phyloP scores from a whole-genome alignment of 2,113 vertebrate species.

The Paramormyrops kingsleyae region DNA sequence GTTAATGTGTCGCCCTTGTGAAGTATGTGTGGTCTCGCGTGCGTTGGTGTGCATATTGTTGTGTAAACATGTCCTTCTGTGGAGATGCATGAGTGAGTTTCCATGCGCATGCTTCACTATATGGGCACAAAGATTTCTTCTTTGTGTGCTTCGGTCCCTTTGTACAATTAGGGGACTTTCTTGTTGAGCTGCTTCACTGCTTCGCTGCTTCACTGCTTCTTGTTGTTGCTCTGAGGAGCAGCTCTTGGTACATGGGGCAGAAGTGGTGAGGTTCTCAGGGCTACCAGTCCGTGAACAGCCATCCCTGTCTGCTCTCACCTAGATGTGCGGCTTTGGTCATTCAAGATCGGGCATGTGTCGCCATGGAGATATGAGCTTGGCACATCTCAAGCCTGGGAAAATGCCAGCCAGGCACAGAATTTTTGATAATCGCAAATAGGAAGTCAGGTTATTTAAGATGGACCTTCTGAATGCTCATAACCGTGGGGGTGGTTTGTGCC shows the following conservation, averaged over 20 bases:
- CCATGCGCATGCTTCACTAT: background rate
- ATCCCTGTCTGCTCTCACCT: background rate
- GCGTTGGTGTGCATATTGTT: background rate
- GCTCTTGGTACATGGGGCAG: background rate
- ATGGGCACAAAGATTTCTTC: background rate
- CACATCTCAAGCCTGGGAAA: background rate
- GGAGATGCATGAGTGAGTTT: background rate
- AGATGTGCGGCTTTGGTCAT: background rate
- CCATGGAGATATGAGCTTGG: background rate
- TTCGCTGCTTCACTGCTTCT: background rate
- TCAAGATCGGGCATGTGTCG: background rate
- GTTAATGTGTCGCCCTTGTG: background rate
- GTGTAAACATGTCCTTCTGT: background rate
- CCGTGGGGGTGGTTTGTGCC: background rate
- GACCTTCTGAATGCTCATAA: background rate
- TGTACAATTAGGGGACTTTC: background rate
- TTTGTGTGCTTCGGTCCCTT: background rate
- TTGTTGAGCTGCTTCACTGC: background rate
- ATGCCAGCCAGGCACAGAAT: background rate
- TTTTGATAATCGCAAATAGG: background rate
- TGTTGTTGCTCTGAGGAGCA: background rate
- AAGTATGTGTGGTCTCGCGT: background rate
- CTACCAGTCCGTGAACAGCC: background rate
- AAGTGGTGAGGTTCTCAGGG: background rate
- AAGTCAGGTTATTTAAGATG: background rate